These are phyloP conservation scores for Karalla daura DNA, from an alignment of 2,797 vertebrate genomes.

Conservation along the genomic window DNA sequence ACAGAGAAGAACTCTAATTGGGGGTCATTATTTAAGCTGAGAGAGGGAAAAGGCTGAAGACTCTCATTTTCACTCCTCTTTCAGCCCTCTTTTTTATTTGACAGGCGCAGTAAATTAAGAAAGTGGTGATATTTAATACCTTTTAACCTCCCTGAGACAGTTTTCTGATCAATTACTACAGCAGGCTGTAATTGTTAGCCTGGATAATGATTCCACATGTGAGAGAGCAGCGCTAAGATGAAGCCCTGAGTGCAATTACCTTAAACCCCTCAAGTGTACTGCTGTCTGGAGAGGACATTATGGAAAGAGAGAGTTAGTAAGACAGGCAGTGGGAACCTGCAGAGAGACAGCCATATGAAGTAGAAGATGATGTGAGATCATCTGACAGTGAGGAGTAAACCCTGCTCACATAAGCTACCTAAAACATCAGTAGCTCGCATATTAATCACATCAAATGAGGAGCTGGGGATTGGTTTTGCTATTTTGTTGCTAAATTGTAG, in stretches of 20 bases:
- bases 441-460: slow-evolving; percentile 23
- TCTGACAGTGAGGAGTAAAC: slow-evolving; percentile 46
- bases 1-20: slow-evolving; percentile 81
- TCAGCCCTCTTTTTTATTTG: slow-evolving; percentile 78
- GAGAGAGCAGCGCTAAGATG: slow-evolving; percentile 78
- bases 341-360: slow-evolving; percentile 44
- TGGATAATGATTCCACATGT: slow-evolving; percentile 84
- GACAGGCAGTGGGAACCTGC: slow-evolving; percentile 58
- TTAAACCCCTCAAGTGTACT: slow-evolving; percentile 82
- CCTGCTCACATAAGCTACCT: slow-evolving; percentile 10
- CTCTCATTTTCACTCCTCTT: slow-evolving; percentile 80
- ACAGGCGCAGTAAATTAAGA: slow-evolving; percentile 85
- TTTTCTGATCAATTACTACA: slow-evolving; percentile 86
- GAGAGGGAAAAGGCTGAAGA: slow-evolving; percentile 75
- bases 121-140: slow-evolving; percentile 87
- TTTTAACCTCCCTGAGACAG: slow-evolving; percentile 84
- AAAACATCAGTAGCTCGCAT: slow-evolving; percentile 11
- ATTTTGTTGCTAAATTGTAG: background rate
- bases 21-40: slow-evolving; percentile 82
- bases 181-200: slow-evolving; percentile 85
- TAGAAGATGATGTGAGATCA: slow-evolving; percentile 51
- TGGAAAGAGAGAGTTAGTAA: slow-evolving; percentile 59
- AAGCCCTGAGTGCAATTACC: slow-evolving; percentile 83
- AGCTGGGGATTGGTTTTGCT: background rate
- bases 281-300: slow-evolving; percentile 80